Conservation (phyloP, 2,888 invertebrate species). For the Diarsia brunnea region DNA sequence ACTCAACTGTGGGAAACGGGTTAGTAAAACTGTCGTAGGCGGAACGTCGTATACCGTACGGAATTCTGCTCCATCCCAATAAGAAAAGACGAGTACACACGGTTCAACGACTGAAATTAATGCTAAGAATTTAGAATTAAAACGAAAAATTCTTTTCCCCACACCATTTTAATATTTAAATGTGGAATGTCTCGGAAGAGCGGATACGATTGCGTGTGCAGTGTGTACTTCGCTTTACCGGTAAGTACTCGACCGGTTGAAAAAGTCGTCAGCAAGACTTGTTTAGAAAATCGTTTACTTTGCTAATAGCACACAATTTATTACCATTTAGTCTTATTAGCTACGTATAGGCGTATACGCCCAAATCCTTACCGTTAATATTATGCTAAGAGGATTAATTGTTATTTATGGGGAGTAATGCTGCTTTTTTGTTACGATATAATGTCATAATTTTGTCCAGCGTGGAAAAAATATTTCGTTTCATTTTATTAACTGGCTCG, state of each 20-base stretch:
- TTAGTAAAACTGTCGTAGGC: conserved; percentile 58
- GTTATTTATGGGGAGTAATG: conserved; percentile 82
- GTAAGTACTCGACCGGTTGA: conserved; percentile 39
- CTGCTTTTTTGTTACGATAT: conserved; percentile 76
- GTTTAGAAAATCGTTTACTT: conserved; percentile 69
- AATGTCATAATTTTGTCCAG: conserved; percentile 74
- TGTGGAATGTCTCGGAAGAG: conserved; percentile 49
- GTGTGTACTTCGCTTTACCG: conserved; percentile 45
- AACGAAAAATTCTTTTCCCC: conserved; percentile 41
- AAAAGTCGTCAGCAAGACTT: conserved; percentile 58
- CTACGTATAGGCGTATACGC: conserved; percentile 64
- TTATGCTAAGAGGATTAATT: conserved; percentile 86
- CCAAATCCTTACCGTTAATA: conserved; percentile 81
- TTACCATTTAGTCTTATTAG: conserved; percentile 72
- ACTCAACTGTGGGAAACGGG: conserved; percentile 49
- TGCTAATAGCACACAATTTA: conserved; percentile 79
- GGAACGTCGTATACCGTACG: conserved; percentile 36
- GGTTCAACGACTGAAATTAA: conserved; percentile 40
- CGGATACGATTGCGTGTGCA: conserved; percentile 42
- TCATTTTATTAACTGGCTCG: conserved; percentile 46
- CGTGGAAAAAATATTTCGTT: conserved; percentile 39
- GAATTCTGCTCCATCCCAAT: conserved; percentile 39
- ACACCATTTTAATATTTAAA: conserved; percentile 52
- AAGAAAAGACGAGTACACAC: conserved; percentile 27
- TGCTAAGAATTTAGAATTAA: conserved; percentile 45